Evolutionary conservation across 2,797 vertebrate genomes (phyloP).

Genomic region (Chaenodraco wilsoni): DNA sequence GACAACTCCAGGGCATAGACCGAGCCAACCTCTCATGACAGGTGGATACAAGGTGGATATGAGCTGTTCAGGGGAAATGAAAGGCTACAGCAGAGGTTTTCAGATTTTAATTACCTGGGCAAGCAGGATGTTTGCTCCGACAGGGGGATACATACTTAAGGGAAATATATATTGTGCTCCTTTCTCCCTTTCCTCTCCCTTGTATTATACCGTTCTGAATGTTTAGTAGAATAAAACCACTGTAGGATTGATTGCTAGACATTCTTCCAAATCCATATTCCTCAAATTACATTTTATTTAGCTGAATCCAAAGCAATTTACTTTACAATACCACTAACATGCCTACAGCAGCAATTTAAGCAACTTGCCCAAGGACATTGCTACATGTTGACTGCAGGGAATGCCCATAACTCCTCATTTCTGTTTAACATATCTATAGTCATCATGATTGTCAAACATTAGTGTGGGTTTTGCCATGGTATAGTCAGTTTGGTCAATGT

Average conservation of each 20-base stretch:
- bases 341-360: too few species aligned
- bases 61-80: slow-evolving; percentile 33
- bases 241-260: not conserved
- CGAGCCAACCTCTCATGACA: slow-evolving; percentile 41
- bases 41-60: slow-evolving; percentile 58
- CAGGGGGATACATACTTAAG: too few species aligned
- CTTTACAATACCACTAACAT: too few species aligned
- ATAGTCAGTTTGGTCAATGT: too few species aligned
- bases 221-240: not conserved
- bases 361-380: too few species aligned
- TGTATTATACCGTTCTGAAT: not conserved
- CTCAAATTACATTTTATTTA: too few species aligned
- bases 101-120: slow-evolving; percentile 31
- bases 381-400: too few species aligned
- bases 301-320: too few species aligned
- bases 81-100: slow-evolving; percentile 20
- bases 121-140: slow-evolving; percentile 5
- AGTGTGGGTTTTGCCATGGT: too few species aligned
- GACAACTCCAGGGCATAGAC: slow-evolving; percentile 38
- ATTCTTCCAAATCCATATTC: not conserved
- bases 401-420: too few species aligned
- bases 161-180: not conserved
- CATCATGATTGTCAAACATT: not conserved
- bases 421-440: not conserved
- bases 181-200: not conserved